Evolutionary conservation across 1,140 invertebrate genomes (phyloP).

Genomic region (Drosophila eugracilis): DNA sequence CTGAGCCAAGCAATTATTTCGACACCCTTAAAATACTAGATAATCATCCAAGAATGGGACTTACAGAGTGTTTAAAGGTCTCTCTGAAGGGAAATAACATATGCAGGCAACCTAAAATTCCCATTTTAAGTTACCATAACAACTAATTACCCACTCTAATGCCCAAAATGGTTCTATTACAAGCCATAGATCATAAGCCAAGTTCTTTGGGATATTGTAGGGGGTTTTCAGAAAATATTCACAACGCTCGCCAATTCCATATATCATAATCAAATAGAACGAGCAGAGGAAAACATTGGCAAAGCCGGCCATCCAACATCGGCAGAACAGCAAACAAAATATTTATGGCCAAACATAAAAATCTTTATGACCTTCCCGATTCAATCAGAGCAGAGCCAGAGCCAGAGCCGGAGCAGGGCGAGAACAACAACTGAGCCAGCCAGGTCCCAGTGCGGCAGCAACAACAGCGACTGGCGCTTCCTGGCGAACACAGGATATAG

Average conservation of each 20-base stretch:
- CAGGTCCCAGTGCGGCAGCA: conserved; percentile 31
- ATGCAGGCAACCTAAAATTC: too few species aligned
- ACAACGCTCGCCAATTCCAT: conserved; percentile 20
- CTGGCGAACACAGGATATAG: conserved; percentile 48
- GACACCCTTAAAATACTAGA: not conserved
- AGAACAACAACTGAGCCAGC: conserved; percentile 36
- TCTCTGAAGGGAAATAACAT: too few species aligned
- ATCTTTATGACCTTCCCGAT: conserved; percentile 53
- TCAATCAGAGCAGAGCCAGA: conserved; percentile 36
- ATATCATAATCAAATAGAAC: conserved; percentile 49
- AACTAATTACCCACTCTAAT: not conserved
- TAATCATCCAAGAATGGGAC: not conserved
- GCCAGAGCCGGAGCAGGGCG: not conserved
- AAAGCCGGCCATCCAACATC: conserved; percentile 29
- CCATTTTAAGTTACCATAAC: too few species aligned
- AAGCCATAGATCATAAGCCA: not conserved
- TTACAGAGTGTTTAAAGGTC: too few species aligned
- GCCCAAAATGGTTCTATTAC: not conserved
- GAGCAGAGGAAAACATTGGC: conserved; percentile 11
- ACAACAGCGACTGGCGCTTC: conserved; percentile 27
- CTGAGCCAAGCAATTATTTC: conserved; percentile 5
- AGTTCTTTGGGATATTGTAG: not conserved
- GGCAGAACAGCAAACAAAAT: conserved; percentile 47
- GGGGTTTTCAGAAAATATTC: conserved; percentile 8
- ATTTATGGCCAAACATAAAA: conserved; percentile 50